Evolutionary conservation across 1,140 invertebrate species (phyloP).

Genomic region (Magallana gigas): DNA sequence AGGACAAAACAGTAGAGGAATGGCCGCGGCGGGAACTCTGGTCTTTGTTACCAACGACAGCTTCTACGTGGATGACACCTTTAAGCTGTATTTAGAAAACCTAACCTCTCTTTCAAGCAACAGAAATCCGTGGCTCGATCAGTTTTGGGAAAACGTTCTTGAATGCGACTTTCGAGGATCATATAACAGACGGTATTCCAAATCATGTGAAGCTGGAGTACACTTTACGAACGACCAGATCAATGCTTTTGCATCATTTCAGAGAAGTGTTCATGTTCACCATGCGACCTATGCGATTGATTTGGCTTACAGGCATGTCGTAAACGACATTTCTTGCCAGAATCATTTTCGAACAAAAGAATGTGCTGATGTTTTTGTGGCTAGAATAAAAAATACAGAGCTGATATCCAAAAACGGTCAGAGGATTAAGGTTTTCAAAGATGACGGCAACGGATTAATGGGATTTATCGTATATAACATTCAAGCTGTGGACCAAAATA

Average conservation of each 20-base stretch:
- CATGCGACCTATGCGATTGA: conserved; percentile 59
- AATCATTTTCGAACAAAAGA: conserved; percentile 25
- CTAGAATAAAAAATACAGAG: conserved; percentile 29
- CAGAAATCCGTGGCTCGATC: conserved; percentile 61
- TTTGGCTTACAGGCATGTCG: conserved; percentile 8
- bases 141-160: conserved; percentile 62
- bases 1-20: neutral
- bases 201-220: neutral
- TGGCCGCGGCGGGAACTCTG: conserved; percentile 55
- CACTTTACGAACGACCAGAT: neutral
- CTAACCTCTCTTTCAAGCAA: conserved; percentile 25
- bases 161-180: conserved; percentile 59
- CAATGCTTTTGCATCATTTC: conserved; percentile 48
- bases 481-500: conserved; percentile 41
- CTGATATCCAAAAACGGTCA: conserved; percentile 39
- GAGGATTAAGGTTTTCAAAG: conserved; percentile 58
- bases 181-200: conserved; percentile 58
- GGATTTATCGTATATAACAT: conserved; percentile 68
- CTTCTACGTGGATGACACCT: conserved; percentile 23
- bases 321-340: neutral
- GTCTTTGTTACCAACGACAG: conserved; percentile 58
- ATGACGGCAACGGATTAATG: conserved; percentile 66
- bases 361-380: conserved; percentile 16
- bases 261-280: conserved; percentile 62
- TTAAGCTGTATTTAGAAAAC: conserved; percentile 51